Evolutionary conservation across 1,140 invertebrate genomes (phyloP).

Genomic region (Phenacoccus solenopsis): DNA sequence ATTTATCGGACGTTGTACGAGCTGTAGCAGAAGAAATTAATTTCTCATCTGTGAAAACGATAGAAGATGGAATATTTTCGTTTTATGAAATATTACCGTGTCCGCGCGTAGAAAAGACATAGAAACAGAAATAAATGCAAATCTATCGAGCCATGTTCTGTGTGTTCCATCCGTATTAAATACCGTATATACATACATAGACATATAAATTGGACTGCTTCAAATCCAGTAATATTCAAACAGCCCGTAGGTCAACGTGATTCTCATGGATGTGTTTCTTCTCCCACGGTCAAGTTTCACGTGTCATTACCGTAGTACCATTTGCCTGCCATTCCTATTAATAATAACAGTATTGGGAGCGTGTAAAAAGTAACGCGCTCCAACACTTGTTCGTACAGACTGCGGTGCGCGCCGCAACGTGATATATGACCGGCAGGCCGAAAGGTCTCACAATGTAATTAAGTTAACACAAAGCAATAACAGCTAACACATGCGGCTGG

Average conservation of each 20-base stretch:
- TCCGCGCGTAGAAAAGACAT: background rate
- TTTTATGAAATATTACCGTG: conserved; percentile 1
- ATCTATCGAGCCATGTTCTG: background rate
- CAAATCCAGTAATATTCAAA: conserved; percentile 6
- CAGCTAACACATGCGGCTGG: conserved; percentile 15
- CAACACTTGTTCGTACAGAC: background rate
- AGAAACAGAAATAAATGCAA: background rate
- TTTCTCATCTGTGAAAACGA: background rate
- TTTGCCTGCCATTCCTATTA: conserved; percentile 3
- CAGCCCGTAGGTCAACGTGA: conserved; percentile 14
- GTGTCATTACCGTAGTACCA: conserved; percentile 6
- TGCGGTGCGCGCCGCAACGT: background rate
- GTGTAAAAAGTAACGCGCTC: background rate
- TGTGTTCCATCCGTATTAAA: background rate
- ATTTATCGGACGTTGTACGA: background rate
- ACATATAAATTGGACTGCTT: conserved; percentile 3
- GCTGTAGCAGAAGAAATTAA: background rate
- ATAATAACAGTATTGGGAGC: conserved; percentile 11
- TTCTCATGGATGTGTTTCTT: conserved; percentile 9
- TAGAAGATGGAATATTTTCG: too few species aligned
- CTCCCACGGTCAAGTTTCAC: conserved; percentile 15
- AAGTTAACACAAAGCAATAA: conserved; percentile 18
- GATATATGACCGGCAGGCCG: conserved; percentile 15
- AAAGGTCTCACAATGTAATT: conserved; percentile 18
- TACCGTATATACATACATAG: too few species aligned